These are phyloP conservation scores for Menidia beryllina DNA, from an alignment of 2,113 vertebrate genomes.

Conservation along the genomic window DNA sequence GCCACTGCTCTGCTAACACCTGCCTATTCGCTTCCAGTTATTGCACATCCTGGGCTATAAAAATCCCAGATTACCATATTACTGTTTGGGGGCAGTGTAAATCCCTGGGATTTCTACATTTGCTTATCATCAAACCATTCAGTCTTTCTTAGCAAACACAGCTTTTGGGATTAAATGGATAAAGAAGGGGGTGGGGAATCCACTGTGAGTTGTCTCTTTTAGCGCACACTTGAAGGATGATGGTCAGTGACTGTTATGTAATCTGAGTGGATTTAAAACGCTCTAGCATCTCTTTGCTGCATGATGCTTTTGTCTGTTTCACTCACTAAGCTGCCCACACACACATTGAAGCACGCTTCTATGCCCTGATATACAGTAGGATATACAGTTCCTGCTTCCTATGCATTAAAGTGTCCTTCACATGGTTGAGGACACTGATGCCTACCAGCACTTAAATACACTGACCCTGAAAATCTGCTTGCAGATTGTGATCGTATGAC, in stretches of 20 bases:
- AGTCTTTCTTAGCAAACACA: constrained; percentile 50
- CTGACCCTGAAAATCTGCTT: constrained; percentile 30
- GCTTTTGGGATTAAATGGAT: constrained; percentile 73
- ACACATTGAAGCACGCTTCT: constrained; percentile 27
- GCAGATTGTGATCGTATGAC: constrained; percentile 9
- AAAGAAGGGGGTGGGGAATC: constrained; percentile 58
- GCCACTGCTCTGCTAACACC: constrained; percentile 29
- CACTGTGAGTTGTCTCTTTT: constrained; percentile 54
- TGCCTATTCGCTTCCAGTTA: constrained; percentile 33
- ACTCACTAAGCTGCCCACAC: constrained; percentile 39
- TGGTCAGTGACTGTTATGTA: constrained; percentile 73
- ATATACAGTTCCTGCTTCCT: background rate
- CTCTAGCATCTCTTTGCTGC: constrained; percentile 49
- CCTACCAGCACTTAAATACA: background rate
- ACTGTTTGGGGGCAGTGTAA: constrained; percentile 69
- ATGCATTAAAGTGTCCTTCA: constrained; percentile 16
- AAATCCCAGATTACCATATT: constrained; percentile 69
- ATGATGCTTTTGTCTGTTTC: constrained; percentile 54
- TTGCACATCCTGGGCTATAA: constrained; percentile 41
- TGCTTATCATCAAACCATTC: constrained; percentile 60
- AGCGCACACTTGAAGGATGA: constrained; percentile 68
- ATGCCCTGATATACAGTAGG: constrained; percentile 8
- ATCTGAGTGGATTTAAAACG: constrained; percentile 68
- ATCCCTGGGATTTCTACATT: constrained; percentile 76
- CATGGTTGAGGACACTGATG: constrained; percentile 7